phyloP scores from a whole-genome alignment of 2,888 invertebrate genomes.

The Heterodera filipjevi region DNA sequence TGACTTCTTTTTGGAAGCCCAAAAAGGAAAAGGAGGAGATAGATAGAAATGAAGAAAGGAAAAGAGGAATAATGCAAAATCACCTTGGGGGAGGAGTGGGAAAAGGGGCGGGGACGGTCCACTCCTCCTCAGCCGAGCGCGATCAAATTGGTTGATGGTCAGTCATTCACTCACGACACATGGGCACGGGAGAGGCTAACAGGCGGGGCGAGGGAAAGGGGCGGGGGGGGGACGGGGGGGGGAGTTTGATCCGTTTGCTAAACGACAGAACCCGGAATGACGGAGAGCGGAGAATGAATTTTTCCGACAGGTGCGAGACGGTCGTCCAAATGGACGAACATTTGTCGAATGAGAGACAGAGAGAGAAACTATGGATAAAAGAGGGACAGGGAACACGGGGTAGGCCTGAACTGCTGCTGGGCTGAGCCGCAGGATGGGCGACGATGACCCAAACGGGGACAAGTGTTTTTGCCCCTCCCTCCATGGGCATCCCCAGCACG shows the following conservation, averaged over 20 bases:
- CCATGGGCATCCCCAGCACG: slow-evolving; percentile 17
- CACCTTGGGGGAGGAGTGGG: neutral
- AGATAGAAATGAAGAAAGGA: neutral
- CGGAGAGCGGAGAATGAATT: neutral
- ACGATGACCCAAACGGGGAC: slow-evolving; percentile 20
- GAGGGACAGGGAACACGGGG: neutral
- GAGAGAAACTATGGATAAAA: neutral
- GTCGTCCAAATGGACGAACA: neutral
- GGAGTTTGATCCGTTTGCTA: neutral
- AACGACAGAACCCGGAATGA: neutral
- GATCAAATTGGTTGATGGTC: slow-evolving; percentile 5
- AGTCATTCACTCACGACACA: neutral
- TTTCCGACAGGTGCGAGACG: neutral
- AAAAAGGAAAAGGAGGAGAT: neutral
- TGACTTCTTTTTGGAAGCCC: neutral
- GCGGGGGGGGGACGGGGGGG: neutral
- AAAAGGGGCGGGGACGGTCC: neutral
- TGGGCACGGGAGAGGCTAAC: neutral
- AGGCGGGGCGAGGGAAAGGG: neutral
- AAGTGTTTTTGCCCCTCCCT: slow-evolving; percentile 15
- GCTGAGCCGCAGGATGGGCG: neutral
- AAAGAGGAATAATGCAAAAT: neutral
- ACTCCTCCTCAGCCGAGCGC: neutral
- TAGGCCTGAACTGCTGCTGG: neutral
- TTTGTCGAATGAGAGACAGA: neutral